A percentile compares a stretch with the other conserved stretches of the same genome.
These are phyloP conservation scores for Myodes glareolus DNA, from an alignment of 2,113 vertebrate genomes.

Conservation along the genomic window DNA sequence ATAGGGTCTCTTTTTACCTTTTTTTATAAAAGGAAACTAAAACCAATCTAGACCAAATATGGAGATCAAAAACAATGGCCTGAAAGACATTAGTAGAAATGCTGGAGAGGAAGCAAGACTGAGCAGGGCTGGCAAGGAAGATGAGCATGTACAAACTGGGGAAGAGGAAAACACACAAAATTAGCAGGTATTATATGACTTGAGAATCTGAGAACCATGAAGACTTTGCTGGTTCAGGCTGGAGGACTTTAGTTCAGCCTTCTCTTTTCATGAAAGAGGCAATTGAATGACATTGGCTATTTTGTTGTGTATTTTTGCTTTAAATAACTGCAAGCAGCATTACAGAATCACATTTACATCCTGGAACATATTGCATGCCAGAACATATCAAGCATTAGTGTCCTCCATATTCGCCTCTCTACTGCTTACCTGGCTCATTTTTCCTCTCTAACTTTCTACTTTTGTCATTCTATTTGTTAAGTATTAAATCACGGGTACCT, in stretches of 20 bases:
- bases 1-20: not conserved
- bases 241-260: conserved; percentile 6
- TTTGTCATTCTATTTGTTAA: conserved; percentile 14
- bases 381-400: not conserved
- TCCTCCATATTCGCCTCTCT: not conserved
- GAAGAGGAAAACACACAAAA: rapidly evolving
- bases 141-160: not conserved
- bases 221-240: conserved; percentile 57
- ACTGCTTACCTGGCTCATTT: not conserved
- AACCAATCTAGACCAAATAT: not conserved
- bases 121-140: not conserved
- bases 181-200: not conserved
- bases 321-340: conserved; percentile 37
- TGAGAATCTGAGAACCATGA: conserved; percentile 42
- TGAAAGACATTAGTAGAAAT: not conserved
- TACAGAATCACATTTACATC: conserved; percentile 18
- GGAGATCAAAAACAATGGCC: not conserved
- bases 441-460: not conserved
- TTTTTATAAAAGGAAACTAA: not conserved
- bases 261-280: conserved; percentile 63
- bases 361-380: not conserved
- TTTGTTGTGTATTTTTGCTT: conserved; percentile 18
- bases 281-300: conserved; percentile 61
- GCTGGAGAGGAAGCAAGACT: not conserved
- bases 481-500: not conserved